phyloP scores from a whole-genome alignment of 2,888 invertebrate genomes.

The Tanytarsus gracilentus region DNA sequence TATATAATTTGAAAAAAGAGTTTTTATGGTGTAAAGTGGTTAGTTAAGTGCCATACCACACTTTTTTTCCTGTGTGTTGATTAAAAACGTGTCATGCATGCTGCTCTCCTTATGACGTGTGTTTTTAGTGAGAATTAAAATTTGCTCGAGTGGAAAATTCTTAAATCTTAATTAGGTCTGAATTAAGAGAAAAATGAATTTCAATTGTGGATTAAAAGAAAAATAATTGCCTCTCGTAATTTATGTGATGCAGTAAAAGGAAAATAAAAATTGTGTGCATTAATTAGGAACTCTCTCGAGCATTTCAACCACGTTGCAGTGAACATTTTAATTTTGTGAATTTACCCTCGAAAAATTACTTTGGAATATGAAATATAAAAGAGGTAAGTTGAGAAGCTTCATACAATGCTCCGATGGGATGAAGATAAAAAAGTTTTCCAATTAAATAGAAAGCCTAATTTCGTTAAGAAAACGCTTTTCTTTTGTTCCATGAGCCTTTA shows the following conservation, averaged over 20 bases:
- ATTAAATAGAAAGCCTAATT: slow-evolving; percentile 13
- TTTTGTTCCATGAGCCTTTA: not conserved
- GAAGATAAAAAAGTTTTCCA: slow-evolving; percentile 1
- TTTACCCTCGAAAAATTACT: not conserved
- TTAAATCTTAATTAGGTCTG: not conserved
- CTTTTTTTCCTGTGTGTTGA: too few relatives aligned
- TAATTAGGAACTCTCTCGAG: too few relatives aligned
- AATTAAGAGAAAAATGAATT: not conserved
- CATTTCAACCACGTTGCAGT: too few relatives aligned
- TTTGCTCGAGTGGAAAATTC: not conserved
- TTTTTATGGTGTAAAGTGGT: too few relatives aligned
- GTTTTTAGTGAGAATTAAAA: too few relatives aligned
- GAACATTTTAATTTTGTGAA: too few relatives aligned
- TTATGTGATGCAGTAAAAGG: not conserved
- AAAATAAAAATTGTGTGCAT: too few relatives aligned
- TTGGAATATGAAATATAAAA: not conserved
- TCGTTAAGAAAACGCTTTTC: not conserved
- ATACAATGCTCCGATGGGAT: not conserved
- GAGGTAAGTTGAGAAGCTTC: slow-evolving; percentile 8
- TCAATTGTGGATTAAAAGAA: not conserved
- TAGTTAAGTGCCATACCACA: too few relatives aligned
- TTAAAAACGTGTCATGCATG: too few relatives aligned
- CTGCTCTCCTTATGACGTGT: too few relatives aligned
- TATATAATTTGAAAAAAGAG: too few relatives aligned
- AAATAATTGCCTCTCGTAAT: not conserved